phyloP scores from a whole-genome alignment of 2,888 invertebrate species.

The Pasiphila rectangulata region DNA sequence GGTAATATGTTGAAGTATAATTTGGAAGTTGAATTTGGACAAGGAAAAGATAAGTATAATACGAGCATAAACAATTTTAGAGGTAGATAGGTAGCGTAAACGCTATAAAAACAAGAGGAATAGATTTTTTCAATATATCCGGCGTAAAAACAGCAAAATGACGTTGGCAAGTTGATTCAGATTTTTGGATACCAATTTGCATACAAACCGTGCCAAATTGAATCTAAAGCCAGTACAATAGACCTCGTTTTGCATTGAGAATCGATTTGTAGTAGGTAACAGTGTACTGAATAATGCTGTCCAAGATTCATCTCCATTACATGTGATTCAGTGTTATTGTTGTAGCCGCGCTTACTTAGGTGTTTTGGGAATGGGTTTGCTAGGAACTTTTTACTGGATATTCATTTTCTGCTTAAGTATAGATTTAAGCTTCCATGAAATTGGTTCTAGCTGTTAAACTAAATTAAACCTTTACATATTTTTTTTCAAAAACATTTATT shows the following conservation, averaged over 20 bases:
- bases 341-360: constrained; percentile 29
- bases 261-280: not conserved
- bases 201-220: constrained; percentile 10
- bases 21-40: too few species aligned
- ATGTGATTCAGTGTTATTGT: constrained; percentile 45
- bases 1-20: too few species aligned
- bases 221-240: not conserved
- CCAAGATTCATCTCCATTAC: constrained; percentile 44
- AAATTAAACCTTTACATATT: too few species aligned
- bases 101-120: too few species aligned
- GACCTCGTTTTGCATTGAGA: constrained; percentile 3
- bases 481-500: too few species aligned
- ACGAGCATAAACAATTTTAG: too few species aligned
- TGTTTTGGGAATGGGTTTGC: constrained; percentile 27
- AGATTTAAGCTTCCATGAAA: too few species aligned
- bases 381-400: constrained; percentile 26
- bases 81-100: too few species aligned
- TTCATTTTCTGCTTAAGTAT: too few species aligned
- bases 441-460: too few species aligned
- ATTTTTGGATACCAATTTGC: constrained; percentile 28
- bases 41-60: too few species aligned
- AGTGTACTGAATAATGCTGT: constrained; percentile 33
- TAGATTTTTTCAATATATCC: too few species aligned
- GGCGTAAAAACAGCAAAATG: not conserved
- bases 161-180: not conserved